Evolutionary conservation across 2,113 vertebrate species (phyloP).

Genomic region (Numenius arquata): DNA sequence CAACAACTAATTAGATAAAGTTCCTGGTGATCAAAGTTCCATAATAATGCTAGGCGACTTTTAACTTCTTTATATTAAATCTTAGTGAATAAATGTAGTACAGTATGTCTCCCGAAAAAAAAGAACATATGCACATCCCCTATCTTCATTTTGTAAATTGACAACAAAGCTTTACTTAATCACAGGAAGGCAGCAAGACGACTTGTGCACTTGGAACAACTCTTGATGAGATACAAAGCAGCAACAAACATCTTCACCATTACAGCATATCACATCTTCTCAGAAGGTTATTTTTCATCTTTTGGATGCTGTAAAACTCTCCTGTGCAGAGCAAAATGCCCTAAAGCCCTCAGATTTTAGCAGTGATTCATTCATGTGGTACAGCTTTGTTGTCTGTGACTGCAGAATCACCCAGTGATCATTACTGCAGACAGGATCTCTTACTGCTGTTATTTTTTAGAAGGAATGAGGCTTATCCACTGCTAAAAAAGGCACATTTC

Average conservation of each 20-base stretch:
- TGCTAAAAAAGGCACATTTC: neutral
- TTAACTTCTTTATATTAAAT: neutral
- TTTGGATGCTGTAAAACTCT: neutral
- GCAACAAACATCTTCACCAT: neutral
- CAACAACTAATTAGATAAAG: neutral
- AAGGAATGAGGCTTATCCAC: neutral
- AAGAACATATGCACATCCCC: neutral
- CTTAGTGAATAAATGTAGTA: neutral
- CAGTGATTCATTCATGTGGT: neutral
- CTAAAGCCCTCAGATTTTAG: neutral
- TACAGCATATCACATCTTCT: neutral
- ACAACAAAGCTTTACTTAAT: neutral
- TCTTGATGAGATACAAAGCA: neutral
- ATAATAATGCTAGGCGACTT: neutral
- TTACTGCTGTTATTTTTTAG: neutral
- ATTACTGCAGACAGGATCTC: neutral
- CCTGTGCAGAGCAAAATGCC: neutral
- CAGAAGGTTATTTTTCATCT: constrained; percentile 10
- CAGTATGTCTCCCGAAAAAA: neutral
- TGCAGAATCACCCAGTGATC: neutral
- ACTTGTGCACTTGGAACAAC: neutral
- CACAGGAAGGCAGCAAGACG: neutral
- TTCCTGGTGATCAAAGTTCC: neutral
- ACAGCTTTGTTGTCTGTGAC: neutral
- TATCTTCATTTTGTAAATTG: neutral